phyloP scores from a whole-genome alignment of 2,797 vertebrate genomes.

The Mormyrus hasselquistii region DNA sequence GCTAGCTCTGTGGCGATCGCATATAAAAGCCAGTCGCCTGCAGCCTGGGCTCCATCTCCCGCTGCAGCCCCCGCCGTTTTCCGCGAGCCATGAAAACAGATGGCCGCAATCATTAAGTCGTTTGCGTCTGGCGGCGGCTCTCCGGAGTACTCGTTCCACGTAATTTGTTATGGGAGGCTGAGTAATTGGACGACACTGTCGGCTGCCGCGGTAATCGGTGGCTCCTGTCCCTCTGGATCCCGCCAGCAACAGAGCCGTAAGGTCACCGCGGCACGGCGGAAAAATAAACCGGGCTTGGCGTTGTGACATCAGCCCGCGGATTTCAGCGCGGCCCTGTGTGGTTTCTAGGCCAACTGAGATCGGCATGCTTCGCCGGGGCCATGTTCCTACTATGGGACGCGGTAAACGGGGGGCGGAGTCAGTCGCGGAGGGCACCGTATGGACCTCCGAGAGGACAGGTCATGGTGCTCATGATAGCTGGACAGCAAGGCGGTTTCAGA shows the following conservation, averaged over 20 bases:
- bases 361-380: neutral
- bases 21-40: neutral
- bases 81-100: neutral
- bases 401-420: neutral
- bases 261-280: neutral
- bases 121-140: slow-evolving; percentile 8
- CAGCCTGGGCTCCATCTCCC: neutral
- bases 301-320: neutral
- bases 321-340: neutral
- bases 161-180: slow-evolving; percentile 12
- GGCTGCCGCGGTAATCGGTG: neutral
- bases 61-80: neutral
- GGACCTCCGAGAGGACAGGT: neutral
- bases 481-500: neutral
- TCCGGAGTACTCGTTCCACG: neutral
- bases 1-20: neutral
- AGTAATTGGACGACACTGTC: neutral
- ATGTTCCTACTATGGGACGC: neutral
- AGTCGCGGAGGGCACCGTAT: neutral
- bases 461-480: neutral
- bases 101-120: slow-evolving; percentile 14
- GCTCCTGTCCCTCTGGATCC: neutral
- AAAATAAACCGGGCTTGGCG: neutral
- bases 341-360: neutral
- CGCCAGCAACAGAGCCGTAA: neutral